Base-by-base conservation (phyloP, 1,140 invertebrate genomes). In the Rhopalosiphum maidis region DNA sequence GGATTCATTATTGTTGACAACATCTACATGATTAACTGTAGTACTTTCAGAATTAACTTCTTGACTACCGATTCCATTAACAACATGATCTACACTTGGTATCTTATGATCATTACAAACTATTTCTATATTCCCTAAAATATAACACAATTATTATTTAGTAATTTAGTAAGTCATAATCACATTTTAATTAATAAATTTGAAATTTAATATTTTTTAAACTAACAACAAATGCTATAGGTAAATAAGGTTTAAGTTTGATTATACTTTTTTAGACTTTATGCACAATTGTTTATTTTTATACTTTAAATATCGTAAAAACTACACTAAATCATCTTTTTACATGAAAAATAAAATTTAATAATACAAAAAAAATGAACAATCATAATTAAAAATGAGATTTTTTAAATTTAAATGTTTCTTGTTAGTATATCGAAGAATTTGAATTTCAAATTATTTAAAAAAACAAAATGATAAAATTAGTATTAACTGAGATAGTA, bases 1-100 rank as follows among this genome's bases (percentile, higher is more conserved):
- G 37, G 90, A 92, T 43, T 95, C 95, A 77, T 96, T 96, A 94
- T 96, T 96, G 21, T 95, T 96, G 0, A 95, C 95, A 94, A 96
- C 96, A 93, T 93, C 91, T 8, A 85, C 77, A 86, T 86, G 85
- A 43, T 93, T 86, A 30, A 85, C 82, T 23, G 22, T 41, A 54
- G 46, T 43, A 83, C 41, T 55, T 30, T 54, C 41, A 68, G 51
- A 90, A 43, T 82, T 82, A 82, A 91, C 43, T 37, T 41, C 90
- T 77, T 22, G n/a, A 41, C 22, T 43, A 85, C 55, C 86, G 6
- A 54, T 55, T 93, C 48, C 91, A 85, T 93, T 93, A 37, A 86
- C 37, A 41, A 85, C 25, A 85, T 83, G 48, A 51, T 83, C 60
- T 54, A 41, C 48, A 37, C 18, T 68, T 68, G 54, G 15, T 68